phyloP scores from a whole-genome alignment of 1,140 invertebrate species.

The Papilio helenus region DNA sequence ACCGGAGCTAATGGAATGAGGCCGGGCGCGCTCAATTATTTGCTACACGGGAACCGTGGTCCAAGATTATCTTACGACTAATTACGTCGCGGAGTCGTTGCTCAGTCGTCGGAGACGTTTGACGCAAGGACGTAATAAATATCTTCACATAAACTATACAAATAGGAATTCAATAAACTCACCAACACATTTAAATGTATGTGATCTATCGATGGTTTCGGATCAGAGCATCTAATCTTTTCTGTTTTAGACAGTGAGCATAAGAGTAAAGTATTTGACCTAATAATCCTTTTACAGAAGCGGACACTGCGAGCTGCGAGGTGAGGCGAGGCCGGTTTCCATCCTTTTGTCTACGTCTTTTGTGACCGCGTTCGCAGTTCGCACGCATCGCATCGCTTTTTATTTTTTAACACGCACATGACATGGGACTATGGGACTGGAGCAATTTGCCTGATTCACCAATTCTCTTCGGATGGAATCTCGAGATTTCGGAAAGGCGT shows the following conservation, averaged over 20 bases:
- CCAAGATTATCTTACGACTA: slow-evolving; percentile 16
- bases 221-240: background rate
- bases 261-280: background rate
- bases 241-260: background rate
- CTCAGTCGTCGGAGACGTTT: background rate
- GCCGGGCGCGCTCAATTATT: slow-evolving; percentile 16
- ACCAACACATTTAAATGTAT: background rate
- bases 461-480: background rate
- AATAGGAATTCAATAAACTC: background rate
- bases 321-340: background rate
- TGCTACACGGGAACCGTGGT: background rate
- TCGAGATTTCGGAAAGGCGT: background rate
- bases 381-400: background rate
- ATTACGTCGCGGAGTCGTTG: slow-evolving; percentile 5
- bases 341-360: background rate
- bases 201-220: too few relatives aligned
- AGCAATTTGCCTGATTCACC: background rate
- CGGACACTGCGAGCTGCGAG: background rate
- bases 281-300: background rate
- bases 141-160: background rate
- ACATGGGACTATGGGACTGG: background rate
- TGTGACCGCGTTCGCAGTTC: background rate
- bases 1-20: slow-evolving; percentile 26
- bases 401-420: slow-evolving; percentile 1
- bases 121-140: background rate